phyloP scores from a whole-genome alignment of 1,140 invertebrate species.

The Drosophila dunni region DNA sequence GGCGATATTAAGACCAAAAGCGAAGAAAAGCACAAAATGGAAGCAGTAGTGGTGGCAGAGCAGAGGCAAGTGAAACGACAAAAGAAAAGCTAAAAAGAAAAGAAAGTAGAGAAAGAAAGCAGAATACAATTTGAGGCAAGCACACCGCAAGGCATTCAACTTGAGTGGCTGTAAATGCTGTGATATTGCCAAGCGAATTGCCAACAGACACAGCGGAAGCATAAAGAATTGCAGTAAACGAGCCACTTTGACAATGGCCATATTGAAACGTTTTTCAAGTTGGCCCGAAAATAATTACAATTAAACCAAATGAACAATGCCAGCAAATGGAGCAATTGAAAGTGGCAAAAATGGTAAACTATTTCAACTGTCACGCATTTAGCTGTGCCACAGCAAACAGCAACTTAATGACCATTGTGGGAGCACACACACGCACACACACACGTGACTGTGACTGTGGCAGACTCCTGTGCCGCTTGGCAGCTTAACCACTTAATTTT shows the following conservation, averaged over 20 bases:
- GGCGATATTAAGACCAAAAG: slow-evolving; percentile 56
- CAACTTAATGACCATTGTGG: slow-evolving; percentile 71
- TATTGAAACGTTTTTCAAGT: slow-evolving; percentile 68
- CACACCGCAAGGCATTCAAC: slow-evolving; percentile 70
- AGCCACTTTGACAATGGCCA: slow-evolving; percentile 31
- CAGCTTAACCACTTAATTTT: slow-evolving; percentile 70
- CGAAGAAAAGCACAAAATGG: neutral
- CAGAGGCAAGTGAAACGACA: neutral
- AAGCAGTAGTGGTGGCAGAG: neutral
- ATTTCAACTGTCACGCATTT: slow-evolving; percentile 58
- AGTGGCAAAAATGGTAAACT: slow-evolving; percentile 59
- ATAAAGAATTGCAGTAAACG: slow-evolving; percentile 42
- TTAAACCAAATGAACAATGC: slow-evolving; percentile 6
- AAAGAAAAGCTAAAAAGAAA: neutral
- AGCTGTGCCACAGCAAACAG: slow-evolving; percentile 27
- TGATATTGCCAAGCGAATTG: slow-evolving; percentile 34
- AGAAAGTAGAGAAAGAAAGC: neutral
- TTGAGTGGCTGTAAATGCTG: slow-evolving; percentile 77
- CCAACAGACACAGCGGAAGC: slow-evolving; percentile 21
- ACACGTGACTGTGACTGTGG: neutral
- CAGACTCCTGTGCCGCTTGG: slow-evolving; percentile 18
- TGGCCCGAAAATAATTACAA: slow-evolving; percentile 61
- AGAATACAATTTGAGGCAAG: slow-evolving; percentile 49
- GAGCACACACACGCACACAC: slow-evolving; percentile 35
- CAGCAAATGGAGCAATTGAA: slow-evolving; percentile 25